Conservation (phyloP, 2,113 vertebrate species). For the Pelusios castaneus region DNA sequence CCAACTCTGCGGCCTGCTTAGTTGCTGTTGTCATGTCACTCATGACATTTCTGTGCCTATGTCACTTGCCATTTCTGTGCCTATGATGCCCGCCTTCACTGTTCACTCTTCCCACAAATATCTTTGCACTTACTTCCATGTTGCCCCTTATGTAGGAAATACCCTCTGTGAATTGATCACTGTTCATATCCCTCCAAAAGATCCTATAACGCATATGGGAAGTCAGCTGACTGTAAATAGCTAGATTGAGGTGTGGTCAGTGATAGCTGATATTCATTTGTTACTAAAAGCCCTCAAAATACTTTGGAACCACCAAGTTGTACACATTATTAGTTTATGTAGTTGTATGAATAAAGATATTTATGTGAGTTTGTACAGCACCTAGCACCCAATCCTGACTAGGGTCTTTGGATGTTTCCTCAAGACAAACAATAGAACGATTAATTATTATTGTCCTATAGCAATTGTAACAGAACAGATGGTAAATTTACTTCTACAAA, state of each 20-base stretch:
- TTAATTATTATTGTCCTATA: neutral
- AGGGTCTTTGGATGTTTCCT: neutral
- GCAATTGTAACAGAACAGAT: neutral
- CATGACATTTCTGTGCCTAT: constrained; percentile 48
- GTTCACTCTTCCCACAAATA: constrained; percentile 67
- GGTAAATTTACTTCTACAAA: neutral
- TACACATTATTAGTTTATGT: neutral
- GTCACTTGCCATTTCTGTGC: too few relatives aligned
- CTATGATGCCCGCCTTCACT: constrained; percentile 59
- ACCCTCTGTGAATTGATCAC: constrained; percentile 56
- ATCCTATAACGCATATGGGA: constrained; percentile 33
- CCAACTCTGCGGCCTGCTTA: constrained; percentile 34
- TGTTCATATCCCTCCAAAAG: neutral
- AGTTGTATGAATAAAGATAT: neutral
- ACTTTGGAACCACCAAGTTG: neutral
- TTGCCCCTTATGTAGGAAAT: constrained; percentile 42
- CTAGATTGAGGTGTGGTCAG: constrained; percentile 24
- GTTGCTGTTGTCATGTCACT: constrained; percentile 40
- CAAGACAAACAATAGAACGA: neutral
- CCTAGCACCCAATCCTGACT: neutral
- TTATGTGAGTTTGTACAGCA: neutral
- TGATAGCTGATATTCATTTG: constrained; percentile 1
- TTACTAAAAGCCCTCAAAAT: constrained; percentile 3
- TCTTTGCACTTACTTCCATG: constrained; percentile 31
- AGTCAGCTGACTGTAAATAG: constrained; percentile 47